Evolutionary conservation across 2,797 vertebrate species (phyloP).

Genomic region (Borostomias antarcticus): DNA sequence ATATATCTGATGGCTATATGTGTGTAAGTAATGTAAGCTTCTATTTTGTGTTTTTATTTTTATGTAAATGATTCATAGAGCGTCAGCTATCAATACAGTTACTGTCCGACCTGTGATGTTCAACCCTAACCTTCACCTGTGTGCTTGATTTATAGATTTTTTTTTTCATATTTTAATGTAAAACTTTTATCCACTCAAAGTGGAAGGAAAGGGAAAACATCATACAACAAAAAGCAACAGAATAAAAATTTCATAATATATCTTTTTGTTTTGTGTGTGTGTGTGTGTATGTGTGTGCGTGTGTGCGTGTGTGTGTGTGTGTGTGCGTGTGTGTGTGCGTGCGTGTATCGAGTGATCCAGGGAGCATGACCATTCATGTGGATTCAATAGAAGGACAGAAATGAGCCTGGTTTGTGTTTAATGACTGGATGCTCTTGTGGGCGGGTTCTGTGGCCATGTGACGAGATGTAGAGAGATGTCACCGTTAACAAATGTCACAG

Average conservation of each 20-base stretch:
- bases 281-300: not conserved
- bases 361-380: too few species aligned
- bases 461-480: too few species aligned
- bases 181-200: constrained; percentile 12
- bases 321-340: not conserved
- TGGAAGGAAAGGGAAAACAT: constrained; percentile 13
- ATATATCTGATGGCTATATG: constrained; percentile 51
- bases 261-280: not conserved
- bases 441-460: too few species aligned
- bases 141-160: constrained; percentile 33
- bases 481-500: too few species aligned
- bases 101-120: constrained; percentile 47
- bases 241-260: constrained; percentile 35
- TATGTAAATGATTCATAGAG: constrained; percentile 58
- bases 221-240: constrained; percentile 22
- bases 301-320: too few species aligned
- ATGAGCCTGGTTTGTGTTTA: too few species aligned
- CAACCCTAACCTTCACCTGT: too few species aligned
- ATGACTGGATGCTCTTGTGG: too few species aligned
- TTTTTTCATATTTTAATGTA: constrained; percentile 27
- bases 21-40: constrained; percentile 62
- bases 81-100: constrained; percentile 61
- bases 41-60: constrained; percentile 65
- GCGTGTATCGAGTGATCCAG: not conserved
- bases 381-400: too few species aligned